Evolutionary conservation across 1,140 invertebrate genomes (phyloP), one percentile per base, ranked within the genome.

Genomic region (Drosophila kepulauana): DNA sequence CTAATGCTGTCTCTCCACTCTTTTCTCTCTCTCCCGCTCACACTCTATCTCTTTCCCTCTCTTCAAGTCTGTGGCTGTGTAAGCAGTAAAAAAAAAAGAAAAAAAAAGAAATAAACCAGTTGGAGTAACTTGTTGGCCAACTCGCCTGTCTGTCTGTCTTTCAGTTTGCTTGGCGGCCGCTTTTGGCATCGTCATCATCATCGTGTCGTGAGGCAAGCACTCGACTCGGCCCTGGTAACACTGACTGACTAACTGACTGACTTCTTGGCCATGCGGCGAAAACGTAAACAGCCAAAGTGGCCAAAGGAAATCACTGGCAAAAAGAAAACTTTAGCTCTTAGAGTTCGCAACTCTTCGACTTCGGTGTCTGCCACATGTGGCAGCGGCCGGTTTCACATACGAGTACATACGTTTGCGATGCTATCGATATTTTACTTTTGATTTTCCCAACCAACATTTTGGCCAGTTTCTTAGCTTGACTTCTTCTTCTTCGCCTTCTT

Each of bases 191-290:
- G 75, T 81, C 81, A 84, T 86, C 73, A 45, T 43, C 49, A 8
- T 15, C 45, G 5, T 4, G 8, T 48, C 46, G 16, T 48, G 46
- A 33, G 41, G n/a, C 38, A 52, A 66, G 57, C 62, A 69, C 48
- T 46, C 63, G 73, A 69, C 46, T 46, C 63, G 73, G 67, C 72
- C 49, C 65, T 76, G 65, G 77, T 63, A 71, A 72, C 77, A 76
- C 67, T 72, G 67, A 76, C 73, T 76, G 69, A 71, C 77, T 81
- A 67, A 73, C 52, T 54, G 41, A 56, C 54, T 68, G 74, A 87
- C 82, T 87, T 88, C 82, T 86, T 87, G 82, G 82, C 81, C 82
- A 82, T 64, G 79, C 70, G 77, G 80, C 78, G 67, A 70, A 79
- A 78, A 72, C 48, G 63, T 70, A 79, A 65, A 74, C 46, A 64